These are phyloP conservation scores for Cephalotes varians DNA, from an alignment of 2,888 invertebrate species.

Conservation along the genomic window DNA sequence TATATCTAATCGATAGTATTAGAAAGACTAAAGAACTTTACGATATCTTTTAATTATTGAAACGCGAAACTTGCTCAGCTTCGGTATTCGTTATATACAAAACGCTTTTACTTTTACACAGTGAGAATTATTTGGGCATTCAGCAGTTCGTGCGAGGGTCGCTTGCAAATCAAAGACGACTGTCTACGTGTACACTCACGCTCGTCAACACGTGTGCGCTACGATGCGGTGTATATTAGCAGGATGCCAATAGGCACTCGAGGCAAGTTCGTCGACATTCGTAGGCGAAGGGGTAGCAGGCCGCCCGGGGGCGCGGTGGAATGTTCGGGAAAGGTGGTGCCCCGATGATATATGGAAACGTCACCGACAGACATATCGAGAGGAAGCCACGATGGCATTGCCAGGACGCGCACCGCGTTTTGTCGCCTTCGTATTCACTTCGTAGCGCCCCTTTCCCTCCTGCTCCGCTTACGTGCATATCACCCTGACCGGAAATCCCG, in stretches of 20 bases:
- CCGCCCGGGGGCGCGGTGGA: slow-evolving; percentile 66
- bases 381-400: slow-evolving; percentile 76
- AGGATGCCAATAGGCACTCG: slow-evolving; percentile 81
- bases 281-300: slow-evolving; percentile 67
- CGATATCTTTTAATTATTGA: not conserved
- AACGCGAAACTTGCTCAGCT: not conserved
- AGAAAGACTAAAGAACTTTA: not conserved
- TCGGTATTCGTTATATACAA: not conserved
- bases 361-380: slow-evolving; percentile 84
- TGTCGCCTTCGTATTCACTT: slow-evolving; percentile 80
- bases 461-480: slow-evolving; percentile 54
- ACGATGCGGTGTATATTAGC: slow-evolving; percentile 73
- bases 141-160: not conserved
- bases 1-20: not conserved
- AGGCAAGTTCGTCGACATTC: slow-evolving; percentile 78
- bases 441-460: slow-evolving; percentile 67
- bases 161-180: slow-evolving; percentile 41
- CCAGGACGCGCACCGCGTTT: slow-evolving; percentile 76
- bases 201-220: slow-evolving; percentile 24
- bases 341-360: slow-evolving; percentile 84
- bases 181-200: slow-evolving; percentile 42
- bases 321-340: slow-evolving; percentile 78
- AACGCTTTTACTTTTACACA: slow-evolving; percentile 18
- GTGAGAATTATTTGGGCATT: slow-evolving; percentile 28
- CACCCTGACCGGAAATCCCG: slow-evolving; percentile 62